phyloP scores from a whole-genome alignment of 2,113 vertebrate species.

The zebrafish (Danio rerio) region GRCz12tu NC_133192.1:20471001-20471500 shows the following conservation, averaged over 20 bases:
- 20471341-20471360: neutral
- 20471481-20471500: neutral
- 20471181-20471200: conserved; percentile 56
- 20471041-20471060: neutral
- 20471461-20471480: neutral
- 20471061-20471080: conserved; percentile 23
- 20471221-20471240: conserved; percentile 51
- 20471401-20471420: neutral
- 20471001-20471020: neutral
- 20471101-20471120: conserved; percentile 30
- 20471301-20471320: conserved; percentile 47
- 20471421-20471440: neutral
- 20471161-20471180: conserved; percentile 59
- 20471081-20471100: conserved; percentile 51
- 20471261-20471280: conserved; percentile 59
- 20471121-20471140: conserved; percentile 38
- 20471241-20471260: conserved; percentile 55
- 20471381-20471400: neutral
- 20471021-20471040: conserved; percentile 17
- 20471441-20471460: neutral
- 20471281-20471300: conserved; percentile 61
- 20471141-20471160: conserved; percentile 45
- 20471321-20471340: neutral
- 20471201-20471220: conserved; percentile 56
- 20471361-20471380: neutral